These are phyloP conservation scores for Zaprionus capensis DNA, from an alignment of 1,140 invertebrate genomes.

Conservation along the genomic window DNA sequence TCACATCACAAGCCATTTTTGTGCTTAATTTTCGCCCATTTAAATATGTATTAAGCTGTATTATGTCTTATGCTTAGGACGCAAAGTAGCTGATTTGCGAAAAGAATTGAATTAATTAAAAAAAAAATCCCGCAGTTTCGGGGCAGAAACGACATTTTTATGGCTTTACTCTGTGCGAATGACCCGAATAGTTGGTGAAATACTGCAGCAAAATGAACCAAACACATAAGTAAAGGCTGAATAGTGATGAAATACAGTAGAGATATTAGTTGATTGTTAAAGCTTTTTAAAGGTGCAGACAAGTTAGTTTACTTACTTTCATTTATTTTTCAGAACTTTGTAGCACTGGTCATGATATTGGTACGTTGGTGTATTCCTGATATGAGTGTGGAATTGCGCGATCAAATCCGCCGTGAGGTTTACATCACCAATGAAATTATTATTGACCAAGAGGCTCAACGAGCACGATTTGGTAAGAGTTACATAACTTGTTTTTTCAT, in stretches of 20 bases:
- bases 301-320: background rate
- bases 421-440: conserved; percentile 96
- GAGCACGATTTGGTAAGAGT: conserved; percentile 84
- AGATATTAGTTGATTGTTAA: conserved; percentile 22
- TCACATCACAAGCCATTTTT: background rate
- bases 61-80: conserved; percentile 34
- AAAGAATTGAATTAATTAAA: conserved; percentile 37
- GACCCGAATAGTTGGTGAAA: conserved; percentile 45
- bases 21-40: conserved; percentile 17
- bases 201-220: background rate
- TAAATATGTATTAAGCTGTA: background rate
- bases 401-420: conserved; percentile 92
- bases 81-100: conserved; percentile 7
- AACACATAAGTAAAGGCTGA: conserved; percentile 3
- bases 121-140: conserved; percentile 5
- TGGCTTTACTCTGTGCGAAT: conserved; percentile 53
- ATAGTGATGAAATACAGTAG: conserved; percentile 49
- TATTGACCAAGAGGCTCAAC: conserved; percentile 90
- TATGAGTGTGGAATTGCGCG: conserved; percentile 90
- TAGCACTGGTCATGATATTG: conserved; percentile 92
- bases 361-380: conserved; percentile 95
- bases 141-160: conserved; percentile 34
- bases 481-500: background rate
- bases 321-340: conserved; percentile 89
- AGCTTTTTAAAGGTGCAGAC: conserved; percentile 26